Evolutionary conservation across 2,888 invertebrate genomes (phyloP).

Genomic region (Agrilus mali): DNA sequence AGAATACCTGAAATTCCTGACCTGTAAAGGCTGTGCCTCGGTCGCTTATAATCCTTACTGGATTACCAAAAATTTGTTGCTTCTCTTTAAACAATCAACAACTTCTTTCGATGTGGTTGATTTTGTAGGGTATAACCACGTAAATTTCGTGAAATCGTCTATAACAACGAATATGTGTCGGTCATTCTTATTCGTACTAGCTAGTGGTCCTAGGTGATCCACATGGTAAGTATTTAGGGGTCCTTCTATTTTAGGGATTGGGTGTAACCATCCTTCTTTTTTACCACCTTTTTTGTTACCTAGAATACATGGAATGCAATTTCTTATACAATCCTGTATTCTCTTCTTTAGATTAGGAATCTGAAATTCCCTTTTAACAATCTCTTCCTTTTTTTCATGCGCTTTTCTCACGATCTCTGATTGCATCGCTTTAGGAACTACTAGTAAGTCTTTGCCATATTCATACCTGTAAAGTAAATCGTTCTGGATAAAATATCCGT

Average conservation of each 20-base stretch:
- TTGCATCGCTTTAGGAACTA: slow-evolving; percentile 12
- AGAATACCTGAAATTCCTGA: slow-evolving; percentile 1
- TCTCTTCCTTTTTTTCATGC: slow-evolving; percentile 14
- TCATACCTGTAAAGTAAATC: slow-evolving; percentile 5
- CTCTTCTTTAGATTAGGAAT: slow-evolving; percentile 12
- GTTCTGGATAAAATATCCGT: not conserved
- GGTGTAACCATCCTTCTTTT: too few species aligned
- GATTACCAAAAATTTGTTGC: slow-evolving; percentile 11
- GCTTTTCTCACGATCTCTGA: slow-evolving; percentile 8
- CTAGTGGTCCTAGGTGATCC: too few species aligned
- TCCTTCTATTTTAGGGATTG: too few species aligned
- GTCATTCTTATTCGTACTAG: too few species aligned
- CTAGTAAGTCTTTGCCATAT: slow-evolving; percentile 8
- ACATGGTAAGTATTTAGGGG: too few species aligned
- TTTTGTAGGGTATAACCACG: too few species aligned
- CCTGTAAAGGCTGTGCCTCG: slow-evolving; percentile 13
- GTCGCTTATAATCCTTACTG: slow-evolving; percentile 13
- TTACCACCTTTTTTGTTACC: slow-evolving; percentile 7
- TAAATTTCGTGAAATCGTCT: too few species aligned
- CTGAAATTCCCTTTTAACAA: slow-evolving; percentile 12
- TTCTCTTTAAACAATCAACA: slow-evolving; percentile 12
- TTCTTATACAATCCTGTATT: too few species aligned
- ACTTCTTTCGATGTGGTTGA: slow-evolving; percentile 16
- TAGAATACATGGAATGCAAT: too few species aligned
- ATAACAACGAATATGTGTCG: too few species aligned